These are phyloP conservation scores for Prunella strophiata DNA, from an alignment of 2,797 vertebrate species.

Conservation along the genomic window DNA sequence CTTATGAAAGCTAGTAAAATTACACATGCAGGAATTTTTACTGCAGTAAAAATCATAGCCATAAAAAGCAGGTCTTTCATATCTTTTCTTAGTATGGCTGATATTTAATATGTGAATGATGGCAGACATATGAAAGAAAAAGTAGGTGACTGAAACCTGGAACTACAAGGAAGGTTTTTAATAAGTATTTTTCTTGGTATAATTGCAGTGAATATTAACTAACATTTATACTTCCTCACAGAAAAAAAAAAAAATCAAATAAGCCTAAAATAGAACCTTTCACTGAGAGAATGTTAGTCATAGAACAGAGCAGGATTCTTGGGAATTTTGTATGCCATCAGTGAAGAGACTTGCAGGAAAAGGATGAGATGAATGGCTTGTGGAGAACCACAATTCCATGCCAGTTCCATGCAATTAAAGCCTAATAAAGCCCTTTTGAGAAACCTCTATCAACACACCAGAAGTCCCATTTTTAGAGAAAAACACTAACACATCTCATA, in stretches of 20 bases:
- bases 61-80: background rate
- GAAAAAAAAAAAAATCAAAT: background rate
- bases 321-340: background rate
- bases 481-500: background rate
- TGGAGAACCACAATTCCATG: background rate
- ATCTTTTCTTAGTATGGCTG: background rate
- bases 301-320: background rate
- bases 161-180: background rate
- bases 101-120: background rate
- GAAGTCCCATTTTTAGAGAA: background rate
- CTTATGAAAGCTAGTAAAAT: background rate
- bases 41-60: background rate
- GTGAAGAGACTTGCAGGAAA: background rate
- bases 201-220: conserved; percentile 35
- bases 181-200: conserved; percentile 37
- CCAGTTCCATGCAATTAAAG: background rate
- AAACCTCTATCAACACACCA: background rate
- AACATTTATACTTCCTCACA: background rate
- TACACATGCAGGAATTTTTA: background rate
- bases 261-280: conserved; percentile 31
- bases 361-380: background rate
- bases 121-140: background rate
- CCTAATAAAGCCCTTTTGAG: background rate
- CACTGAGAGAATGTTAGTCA: background rate
- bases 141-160: background rate